A percentile compares a stretch with the other conserved stretches of the same genome.
Conservation (phyloP, 1,140 invertebrate species). For the Drosophila kepulauana region DNA sequence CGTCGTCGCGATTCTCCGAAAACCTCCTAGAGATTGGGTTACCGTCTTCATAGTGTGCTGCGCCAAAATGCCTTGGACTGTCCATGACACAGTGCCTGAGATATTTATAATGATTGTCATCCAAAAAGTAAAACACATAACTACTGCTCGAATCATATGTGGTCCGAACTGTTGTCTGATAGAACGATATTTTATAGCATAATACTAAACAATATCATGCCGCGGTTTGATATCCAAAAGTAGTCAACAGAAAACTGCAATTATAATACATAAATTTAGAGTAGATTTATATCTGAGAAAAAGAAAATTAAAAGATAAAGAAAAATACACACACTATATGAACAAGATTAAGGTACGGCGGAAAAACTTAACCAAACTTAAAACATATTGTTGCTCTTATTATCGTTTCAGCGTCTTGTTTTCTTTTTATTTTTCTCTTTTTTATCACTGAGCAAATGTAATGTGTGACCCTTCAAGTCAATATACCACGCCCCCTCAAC, state of each 20-base stretch:
- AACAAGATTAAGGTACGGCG: slow-evolving; percentile 68
- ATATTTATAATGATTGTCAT: slow-evolving; percentile 22
- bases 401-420: slow-evolving; percentile 85
- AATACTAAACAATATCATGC: slow-evolving; percentile 6
- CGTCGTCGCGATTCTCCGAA: slow-evolving; percentile 25
- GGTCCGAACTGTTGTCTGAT: slow-evolving; percentile 22
- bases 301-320: slow-evolving; percentile 4
- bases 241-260: slow-evolving; percentile 7
- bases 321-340: slow-evolving; percentile 41
- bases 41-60: slow-evolving; percentile 15
- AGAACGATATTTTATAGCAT: not conserved
- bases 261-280: slow-evolving; percentile 22
- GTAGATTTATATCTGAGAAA: slow-evolving; percentile 22
- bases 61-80: slow-evolving; percentile 22
- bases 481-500: slow-evolving; percentile 73
- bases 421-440: slow-evolving; percentile 83
- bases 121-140: slow-evolving; percentile 13
- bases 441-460: slow-evolving; percentile 83
- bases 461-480: slow-evolving; percentile 83
- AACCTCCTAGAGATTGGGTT: slow-evolving; percentile 13
- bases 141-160: slow-evolving; percentile 13
- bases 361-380: slow-evolving; percentile 78
- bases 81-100: slow-evolving; percentile 5
- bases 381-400: slow-evolving; percentile 84
- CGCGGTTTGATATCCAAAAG: not conserved